These are phyloP conservation scores for Etheostoma spectabile DNA, from an alignment of 2,113 vertebrate genomes.

Conservation along the genomic window DNA sequence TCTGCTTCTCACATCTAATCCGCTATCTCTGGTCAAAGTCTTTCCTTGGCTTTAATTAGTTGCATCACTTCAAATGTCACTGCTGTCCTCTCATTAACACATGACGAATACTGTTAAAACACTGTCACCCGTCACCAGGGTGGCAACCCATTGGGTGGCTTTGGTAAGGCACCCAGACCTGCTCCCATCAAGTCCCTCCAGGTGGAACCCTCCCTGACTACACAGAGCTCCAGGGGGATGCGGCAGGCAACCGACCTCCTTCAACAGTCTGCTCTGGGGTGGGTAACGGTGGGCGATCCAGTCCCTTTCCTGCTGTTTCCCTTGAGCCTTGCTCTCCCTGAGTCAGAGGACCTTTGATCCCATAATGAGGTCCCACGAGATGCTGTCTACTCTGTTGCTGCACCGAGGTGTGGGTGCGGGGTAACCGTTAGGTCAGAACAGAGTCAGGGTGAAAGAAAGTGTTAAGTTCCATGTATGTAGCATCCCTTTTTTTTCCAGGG, in stretches of 20 bases:
- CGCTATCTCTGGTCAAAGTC: constrained; percentile 8
- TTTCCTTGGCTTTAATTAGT: constrained; percentile 52
- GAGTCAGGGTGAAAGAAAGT: constrained; percentile 33
- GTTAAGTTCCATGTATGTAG: constrained; percentile 11
- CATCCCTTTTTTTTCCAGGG: constrained; percentile 20
- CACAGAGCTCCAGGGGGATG: constrained; percentile 82
- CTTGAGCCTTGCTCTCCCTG: constrained; percentile 85
- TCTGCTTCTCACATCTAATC: constrained; percentile 5
- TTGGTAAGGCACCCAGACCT: constrained; percentile 88
- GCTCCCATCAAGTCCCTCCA: constrained; percentile 86
- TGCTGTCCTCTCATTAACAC: constrained; percentile 45
- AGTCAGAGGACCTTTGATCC: constrained; percentile 95
- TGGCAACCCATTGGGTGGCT: constrained; percentile 95
- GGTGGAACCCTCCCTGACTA: constrained; percentile 85
- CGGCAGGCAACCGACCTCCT: constrained; percentile 86
- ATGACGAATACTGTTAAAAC: constrained; percentile 39
- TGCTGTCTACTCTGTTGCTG: constrained; percentile 39
- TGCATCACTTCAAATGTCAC: constrained; percentile 59
- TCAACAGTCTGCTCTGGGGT: constrained; percentile 95
- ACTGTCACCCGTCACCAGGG: constrained; percentile 82
- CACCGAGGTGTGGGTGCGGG: constrained; percentile 26
- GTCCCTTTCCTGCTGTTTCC: constrained; percentile 80
- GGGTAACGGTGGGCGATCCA: constrained; percentile 84
- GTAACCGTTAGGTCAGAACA: constrained; percentile 19
- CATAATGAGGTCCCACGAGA: constrained; percentile 43